These are phyloP conservation scores for Pristiophorus japonicus DNA, from an alignment of 2,113 vertebrate genomes.

Conservation along the genomic window DNA sequence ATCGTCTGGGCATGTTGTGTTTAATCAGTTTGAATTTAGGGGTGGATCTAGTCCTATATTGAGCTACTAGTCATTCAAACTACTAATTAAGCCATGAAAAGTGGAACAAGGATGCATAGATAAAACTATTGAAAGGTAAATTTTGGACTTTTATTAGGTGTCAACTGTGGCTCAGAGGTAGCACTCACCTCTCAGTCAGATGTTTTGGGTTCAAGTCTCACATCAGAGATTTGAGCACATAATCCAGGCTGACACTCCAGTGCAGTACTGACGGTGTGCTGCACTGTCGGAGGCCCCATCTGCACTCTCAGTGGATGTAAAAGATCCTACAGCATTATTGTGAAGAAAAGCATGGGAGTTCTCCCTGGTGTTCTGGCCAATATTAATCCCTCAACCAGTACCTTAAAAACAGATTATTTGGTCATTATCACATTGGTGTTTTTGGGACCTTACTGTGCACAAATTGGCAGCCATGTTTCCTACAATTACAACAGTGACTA, in stretches of 20 bases:
- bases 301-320: background rate
- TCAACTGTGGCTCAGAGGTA: background rate
- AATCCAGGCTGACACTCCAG: no score
- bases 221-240: no score
- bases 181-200: no score
- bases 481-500: no score
- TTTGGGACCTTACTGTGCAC: background rate
- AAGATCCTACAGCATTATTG: background rate
- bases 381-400: background rate
- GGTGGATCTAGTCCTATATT: background rate
- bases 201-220: no score
- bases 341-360: background rate
- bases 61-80: background rate
- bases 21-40: background rate
- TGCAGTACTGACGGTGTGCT: no score
- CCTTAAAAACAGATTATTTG: background rate
- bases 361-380: background rate
- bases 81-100: background rate
- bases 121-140: background rate
- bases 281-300: background rate
- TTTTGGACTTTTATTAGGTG: background rate
- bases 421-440: background rate
- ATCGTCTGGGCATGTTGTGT: background rate
- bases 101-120: background rate
- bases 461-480: no score